A percentile compares a stretch with the other conserved stretches of the same genome.
Evolutionary conservation across 2,113 vertebrate species (phyloP).

Genomic region (Anser brachyrhynchus): DNA sequence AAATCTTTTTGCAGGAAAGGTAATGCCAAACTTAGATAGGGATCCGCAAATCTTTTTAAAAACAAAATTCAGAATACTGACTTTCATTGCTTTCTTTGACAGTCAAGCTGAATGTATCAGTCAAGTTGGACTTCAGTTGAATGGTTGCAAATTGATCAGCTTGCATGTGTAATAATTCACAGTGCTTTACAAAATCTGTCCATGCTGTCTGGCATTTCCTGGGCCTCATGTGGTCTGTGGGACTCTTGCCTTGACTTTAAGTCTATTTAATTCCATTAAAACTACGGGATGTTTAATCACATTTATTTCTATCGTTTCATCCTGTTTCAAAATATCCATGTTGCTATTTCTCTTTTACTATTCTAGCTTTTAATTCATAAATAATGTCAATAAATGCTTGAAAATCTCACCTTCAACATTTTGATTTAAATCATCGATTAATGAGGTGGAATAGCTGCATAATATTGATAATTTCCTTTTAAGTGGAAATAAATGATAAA

Average conservation of each 20-base stretch:
- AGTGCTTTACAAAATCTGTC: background rate
- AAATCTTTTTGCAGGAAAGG: conserved; percentile 37
- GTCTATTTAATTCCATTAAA: background rate
- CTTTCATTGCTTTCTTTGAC: background rate
- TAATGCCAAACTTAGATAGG: background rate
- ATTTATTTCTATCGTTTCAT: background rate
- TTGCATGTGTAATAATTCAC: background rate
- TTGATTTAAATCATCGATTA: background rate
- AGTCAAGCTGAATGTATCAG: background rate
- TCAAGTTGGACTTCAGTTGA: background rate
- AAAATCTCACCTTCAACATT: background rate
- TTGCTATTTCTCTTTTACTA: conserved; percentile 1
- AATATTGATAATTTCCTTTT: background rate
- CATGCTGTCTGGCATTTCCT: background rate
- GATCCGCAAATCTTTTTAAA: conserved; percentile 11
- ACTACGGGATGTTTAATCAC: background rate
- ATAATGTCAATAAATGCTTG: background rate
- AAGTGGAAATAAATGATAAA: conserved; percentile 11
- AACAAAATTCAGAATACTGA: background rate
- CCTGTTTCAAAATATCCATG: background rate
- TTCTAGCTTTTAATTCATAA: background rate
- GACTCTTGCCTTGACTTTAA: background rate
- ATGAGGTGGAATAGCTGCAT: conserved; percentile 4
- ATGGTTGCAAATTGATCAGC: background rate
- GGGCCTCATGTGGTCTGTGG: background rate